A percentile compares a stretch with the other conserved stretches of the same genome.
phyloP scores from a whole-genome alignment of 1,140 invertebrate genomes.

The Heliconius hermathena region DNA sequence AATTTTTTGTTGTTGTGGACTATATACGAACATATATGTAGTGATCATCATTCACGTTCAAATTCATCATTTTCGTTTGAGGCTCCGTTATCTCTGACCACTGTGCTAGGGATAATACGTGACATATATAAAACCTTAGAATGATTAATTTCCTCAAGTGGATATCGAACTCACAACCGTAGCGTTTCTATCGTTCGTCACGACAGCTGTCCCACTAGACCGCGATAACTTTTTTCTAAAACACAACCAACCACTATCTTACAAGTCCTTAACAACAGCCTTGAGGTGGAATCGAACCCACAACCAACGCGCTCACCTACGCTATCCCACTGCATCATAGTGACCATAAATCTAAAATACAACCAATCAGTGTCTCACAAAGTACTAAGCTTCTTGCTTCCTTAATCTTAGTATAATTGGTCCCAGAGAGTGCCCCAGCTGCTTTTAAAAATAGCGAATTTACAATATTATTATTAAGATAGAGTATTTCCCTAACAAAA shows the following conservation, averaged over 20 bases:
- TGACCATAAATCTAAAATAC: neutral
- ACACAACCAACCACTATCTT: too few relatives aligned
- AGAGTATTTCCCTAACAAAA: neutral
- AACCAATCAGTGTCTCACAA: neutral
- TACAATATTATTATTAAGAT: conserved; percentile 4
- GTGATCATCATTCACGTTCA: too few relatives aligned
- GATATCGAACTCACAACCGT: neutral
- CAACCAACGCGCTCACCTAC: neutral
- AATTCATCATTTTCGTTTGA: too few relatives aligned
- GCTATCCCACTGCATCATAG: neutral
- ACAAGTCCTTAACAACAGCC: neutral
- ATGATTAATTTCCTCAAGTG: neutral
- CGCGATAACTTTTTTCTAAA: too few relatives aligned
- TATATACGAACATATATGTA: too few relatives aligned
- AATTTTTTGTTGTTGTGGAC: too few relatives aligned
- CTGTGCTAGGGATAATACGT: too few relatives aligned
- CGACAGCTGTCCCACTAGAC: neutral
- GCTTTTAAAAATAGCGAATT: conserved; percentile 19
- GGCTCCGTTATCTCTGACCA: too few relatives aligned
- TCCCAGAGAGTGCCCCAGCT: conserved; percentile 15
- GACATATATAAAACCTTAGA: too few relatives aligned
- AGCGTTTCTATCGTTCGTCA: neutral
- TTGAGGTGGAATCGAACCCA: neutral
- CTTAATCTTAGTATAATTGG: conserved; percentile 16
- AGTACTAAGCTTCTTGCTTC: neutral